A percentile compares a stretch with the other conserved stretches of the same genome.
Evolutionary conservation across 2,888 invertebrate species (phyloP).

Genomic region (Eurytoma californica): DNA sequence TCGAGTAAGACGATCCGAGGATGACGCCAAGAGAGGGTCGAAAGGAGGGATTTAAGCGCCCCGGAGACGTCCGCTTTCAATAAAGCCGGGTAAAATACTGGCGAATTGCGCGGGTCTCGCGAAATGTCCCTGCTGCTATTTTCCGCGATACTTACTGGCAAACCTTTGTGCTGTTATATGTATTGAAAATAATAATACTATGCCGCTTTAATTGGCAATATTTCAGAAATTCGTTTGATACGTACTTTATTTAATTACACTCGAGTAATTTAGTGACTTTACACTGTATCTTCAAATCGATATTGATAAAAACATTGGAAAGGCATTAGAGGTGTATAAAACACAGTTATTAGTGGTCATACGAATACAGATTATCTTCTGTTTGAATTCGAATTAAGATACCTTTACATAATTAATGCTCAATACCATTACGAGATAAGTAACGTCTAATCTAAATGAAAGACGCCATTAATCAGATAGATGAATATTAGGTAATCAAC

Average conservation of each 20-base stretch:
- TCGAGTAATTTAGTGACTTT: not conserved
- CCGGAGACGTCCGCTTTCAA: not conserved
- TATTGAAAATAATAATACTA: not conserved
- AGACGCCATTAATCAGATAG: no score
- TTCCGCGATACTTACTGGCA: conserved; percentile 8
- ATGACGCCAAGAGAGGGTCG: conserved; percentile 39
- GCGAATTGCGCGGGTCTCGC: conserved; percentile 1
- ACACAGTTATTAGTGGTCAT: not conserved
- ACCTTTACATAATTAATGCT: no score
- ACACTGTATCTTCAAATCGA: not conserved
- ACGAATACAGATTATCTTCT: no score
- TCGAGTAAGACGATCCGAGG: conserved; percentile 52
- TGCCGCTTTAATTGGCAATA: no score
- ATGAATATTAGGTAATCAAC: not conserved
- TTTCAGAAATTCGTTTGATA: no score
- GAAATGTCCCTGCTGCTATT: not conserved
- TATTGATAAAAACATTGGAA: no score
- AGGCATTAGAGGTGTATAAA: no score
- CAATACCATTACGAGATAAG: no score
- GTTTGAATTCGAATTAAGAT: no score
- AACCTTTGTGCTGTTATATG: not conserved
- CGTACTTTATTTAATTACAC: no score
- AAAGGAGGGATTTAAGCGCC: conserved; percentile 8
- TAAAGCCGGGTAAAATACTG: conserved; percentile 44
- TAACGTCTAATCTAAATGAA: no score